phyloP scores from a whole-genome alignment of 2,797 vertebrate genomes.

The Sebastes glaucus region DNA sequence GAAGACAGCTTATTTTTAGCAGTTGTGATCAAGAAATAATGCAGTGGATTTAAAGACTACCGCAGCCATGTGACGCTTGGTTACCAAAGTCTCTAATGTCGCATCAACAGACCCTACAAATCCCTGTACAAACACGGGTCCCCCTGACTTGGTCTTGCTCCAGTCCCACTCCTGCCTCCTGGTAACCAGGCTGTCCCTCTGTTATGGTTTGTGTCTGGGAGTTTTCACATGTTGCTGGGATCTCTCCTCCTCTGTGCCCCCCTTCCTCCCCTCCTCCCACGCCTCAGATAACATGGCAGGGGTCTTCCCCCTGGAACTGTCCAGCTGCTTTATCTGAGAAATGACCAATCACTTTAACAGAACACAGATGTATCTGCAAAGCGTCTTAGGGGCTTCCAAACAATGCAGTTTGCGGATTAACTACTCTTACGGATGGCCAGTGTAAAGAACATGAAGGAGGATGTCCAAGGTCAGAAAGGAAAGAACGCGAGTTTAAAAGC shows the following conservation, averaged over 20 bases:
- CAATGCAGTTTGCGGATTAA: constrained; percentile 69
- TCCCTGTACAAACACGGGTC: not conserved
- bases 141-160: constrained; percentile 9
- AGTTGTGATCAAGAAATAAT: constrained; percentile 10
- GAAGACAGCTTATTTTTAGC: constrained; percentile 32
- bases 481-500: constrained; percentile 62
- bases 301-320: constrained; percentile 78
- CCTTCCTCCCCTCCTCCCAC: constrained; percentile 55
- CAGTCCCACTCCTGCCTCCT: constrained; percentile 45
- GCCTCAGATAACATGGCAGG: constrained; percentile 78
- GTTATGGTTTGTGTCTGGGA: constrained; percentile 75
- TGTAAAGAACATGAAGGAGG: constrained; percentile 57
- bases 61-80: constrained; percentile 1
- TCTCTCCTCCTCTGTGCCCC: constrained; percentile 49
- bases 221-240: constrained; percentile 76
- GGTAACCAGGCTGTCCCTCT: constrained; percentile 65
- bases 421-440: constrained; percentile 58
- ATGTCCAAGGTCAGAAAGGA: constrained; percentile 59
- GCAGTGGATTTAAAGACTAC: constrained; percentile 7
- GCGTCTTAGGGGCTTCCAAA: constrained; percentile 70
- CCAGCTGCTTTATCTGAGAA: constrained; percentile 80
- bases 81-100: constrained; percentile 28
- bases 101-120: constrained; percentile 3
- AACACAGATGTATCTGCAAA: constrained; percentile 81
- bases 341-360: constrained; percentile 79